Evolutionary conservation across 1,140 invertebrate species (phyloP), one percentile per base, ranked within the genome.

Genomic region (Plutomurus gul): DNA sequence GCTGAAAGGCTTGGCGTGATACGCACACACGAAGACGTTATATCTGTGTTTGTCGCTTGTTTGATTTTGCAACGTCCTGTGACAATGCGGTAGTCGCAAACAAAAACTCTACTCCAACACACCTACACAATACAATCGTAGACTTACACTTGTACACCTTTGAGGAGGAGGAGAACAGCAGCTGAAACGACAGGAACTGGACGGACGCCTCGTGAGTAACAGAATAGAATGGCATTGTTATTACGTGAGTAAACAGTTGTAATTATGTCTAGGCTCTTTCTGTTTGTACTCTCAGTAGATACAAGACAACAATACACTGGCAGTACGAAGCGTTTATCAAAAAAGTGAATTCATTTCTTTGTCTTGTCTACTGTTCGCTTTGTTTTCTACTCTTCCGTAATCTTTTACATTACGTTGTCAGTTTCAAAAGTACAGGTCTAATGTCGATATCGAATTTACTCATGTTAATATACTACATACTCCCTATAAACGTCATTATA

Each of bases 1-100:
- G 56, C 36, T n/a, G n/a, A 65, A 65, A 65, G 27, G 36, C 25
- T 18, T 33, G 13, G 25, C n/a, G 10, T n/a, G n/a, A 33, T 33
- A 65, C 30, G n/a, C 56, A 18, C 16, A 65, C 5, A 56, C 30
- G 47, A 65, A 65, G 56, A 65, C 56, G 56, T 65, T 65, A 65
- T 30, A 65, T 30, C 36, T 65, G 11, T 43, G 2, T 2, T 43
- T 43, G 56, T 22, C 51, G 22, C 56, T 65, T 36, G 5, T 4
- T 33, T 65, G 56, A 65, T 65, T 65, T 65, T 30, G 36, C 56
- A 65, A 65, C 36, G 56, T 65, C 56, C 56, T 65, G 56, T 65
- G 22, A 65, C 27, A 33, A 65, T 65, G 27, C 16, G 56, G 27
- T 33, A 65, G 56, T 30, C 30, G 25, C n/a, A 60, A 65, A 65